Conservation (phyloP, 1,140 invertebrate species). For the Ceratoteleas bidentatus region DNA sequence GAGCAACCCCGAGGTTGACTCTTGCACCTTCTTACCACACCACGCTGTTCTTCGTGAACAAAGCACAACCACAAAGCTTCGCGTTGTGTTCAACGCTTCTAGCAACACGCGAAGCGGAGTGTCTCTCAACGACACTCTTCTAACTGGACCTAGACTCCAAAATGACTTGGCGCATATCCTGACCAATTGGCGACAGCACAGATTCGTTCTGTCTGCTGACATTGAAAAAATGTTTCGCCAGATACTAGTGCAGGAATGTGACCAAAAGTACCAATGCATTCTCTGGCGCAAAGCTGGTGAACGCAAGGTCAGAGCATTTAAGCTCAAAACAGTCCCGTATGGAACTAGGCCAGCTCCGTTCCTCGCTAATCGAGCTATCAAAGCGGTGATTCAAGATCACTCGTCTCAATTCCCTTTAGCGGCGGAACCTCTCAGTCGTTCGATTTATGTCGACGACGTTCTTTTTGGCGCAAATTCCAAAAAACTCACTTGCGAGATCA, state of each 20-base stretch:
- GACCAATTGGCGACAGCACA: conserved; percentile 9
- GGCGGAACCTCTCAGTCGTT: background rate
- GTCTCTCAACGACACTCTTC: conserved; percentile 1
- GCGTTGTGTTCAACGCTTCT: conserved; percentile 9
- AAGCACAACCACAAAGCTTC: background rate
- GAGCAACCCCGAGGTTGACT: background rate
- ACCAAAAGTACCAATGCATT: background rate
- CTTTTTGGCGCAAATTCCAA: background rate
- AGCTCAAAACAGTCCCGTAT: background rate
- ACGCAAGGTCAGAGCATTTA: background rate
- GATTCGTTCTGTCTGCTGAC: background rate
- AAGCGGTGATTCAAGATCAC: background rate
- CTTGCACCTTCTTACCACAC: background rate
- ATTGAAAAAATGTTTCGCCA: background rate
- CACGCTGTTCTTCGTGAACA: conserved; percentile 2
- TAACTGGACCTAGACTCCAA: background rate
- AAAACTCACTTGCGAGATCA: background rate
- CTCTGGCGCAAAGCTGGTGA: background rate
- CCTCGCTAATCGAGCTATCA: background rate
- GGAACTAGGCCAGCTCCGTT: background rate
- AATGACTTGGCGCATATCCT: background rate
- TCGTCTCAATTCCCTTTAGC: background rate
- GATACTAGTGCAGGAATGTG: background rate
- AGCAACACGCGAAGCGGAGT: background rate
- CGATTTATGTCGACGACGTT: conserved; percentile 1